Evolutionary conservation across 2,888 invertebrate species (phyloP), one percentile per base, ranked within the genome.

Genomic region (Drosophila testacea): DNA sequence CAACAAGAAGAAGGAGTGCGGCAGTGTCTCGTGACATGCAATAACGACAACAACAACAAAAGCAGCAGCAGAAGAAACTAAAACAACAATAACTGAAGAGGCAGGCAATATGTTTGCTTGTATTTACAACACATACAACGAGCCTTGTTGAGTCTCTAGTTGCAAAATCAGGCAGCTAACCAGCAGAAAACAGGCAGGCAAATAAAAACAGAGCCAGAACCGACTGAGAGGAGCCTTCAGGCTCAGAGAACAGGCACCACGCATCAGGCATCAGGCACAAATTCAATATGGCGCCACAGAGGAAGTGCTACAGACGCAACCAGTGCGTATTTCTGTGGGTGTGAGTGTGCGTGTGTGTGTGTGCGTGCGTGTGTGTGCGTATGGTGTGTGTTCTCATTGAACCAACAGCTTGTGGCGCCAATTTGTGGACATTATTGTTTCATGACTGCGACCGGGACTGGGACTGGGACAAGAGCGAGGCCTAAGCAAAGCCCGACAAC

Each of bases 321-420:
- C 57, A 61, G 62, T 59, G 48, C 56, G 55, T 48, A 9, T 16
- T 6, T 48, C 16, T 48, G 30, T 47, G n/a, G 0, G 34, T 5
- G 32, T 47, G n/a, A 1, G 34, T 5, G 32, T 32, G 32, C 41
- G 62, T 51, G 47, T 46, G 32, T 38, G 56, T 30, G 27, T 36
- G 28, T 55, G 13, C 38, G 57, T 59, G 36, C 38, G 42, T 39
- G 61, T 52, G 27, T 30, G 41, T 41, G 38, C 42, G 52, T 63
- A 56, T 55, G 48, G 52, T 63, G 63, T 61, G 54, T 64, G 50
- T 66, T 71, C 79, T 54, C 79, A 73, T 82, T 78, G 83, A 84
- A 80, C 84, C 85, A 85, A 88, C 88, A 88, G 86, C 84, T 85
- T 88, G 84, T 85, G 88, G 84, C 86, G 81, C 83, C 88, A 88